Evolutionary conservation across 2,797 vertebrate genomes (phyloP).

Genomic region (Buceros bicornis): DNA sequence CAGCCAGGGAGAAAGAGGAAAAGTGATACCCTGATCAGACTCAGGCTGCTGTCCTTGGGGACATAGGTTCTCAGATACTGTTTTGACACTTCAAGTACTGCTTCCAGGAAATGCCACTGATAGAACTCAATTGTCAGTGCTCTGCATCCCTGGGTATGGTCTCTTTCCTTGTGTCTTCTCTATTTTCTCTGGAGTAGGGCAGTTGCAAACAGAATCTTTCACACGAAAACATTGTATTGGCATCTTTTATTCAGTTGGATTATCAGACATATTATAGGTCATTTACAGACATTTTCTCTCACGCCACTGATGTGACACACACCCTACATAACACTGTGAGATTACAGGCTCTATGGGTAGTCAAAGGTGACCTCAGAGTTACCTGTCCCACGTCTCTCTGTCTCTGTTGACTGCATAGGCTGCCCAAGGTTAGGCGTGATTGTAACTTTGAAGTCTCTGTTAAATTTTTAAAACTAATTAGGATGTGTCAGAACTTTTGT

Average conservation of each 20-base stretch:
- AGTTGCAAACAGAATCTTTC: neutral
- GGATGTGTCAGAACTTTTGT: neutral
- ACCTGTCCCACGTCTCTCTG: neutral
- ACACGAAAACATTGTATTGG: neutral
- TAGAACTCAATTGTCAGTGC: rapidly evolving
- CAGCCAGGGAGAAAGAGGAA: neutral
- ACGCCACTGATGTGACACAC: neutral
- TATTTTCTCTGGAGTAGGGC: neutral
- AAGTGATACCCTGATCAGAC: neutral
- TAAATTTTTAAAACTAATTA: neutral
- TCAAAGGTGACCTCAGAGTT: neutral
- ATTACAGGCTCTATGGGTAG: neutral
- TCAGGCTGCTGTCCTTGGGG: neutral
- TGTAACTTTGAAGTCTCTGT: neutral
- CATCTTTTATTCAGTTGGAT: neutral
- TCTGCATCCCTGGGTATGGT: neutral
- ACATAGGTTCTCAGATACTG: neutral
- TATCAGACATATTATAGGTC: neutral
- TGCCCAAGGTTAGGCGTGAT: neutral
- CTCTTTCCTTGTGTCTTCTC: neutral
- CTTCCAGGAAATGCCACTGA: neutral
- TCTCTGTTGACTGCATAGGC: neutral
- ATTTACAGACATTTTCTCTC: neutral
- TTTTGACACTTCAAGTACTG: neutral
- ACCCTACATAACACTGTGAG: neutral